Conservation (phyloP, 2,797 vertebrate genomes). For the Aulostomus chinensis region DNA sequence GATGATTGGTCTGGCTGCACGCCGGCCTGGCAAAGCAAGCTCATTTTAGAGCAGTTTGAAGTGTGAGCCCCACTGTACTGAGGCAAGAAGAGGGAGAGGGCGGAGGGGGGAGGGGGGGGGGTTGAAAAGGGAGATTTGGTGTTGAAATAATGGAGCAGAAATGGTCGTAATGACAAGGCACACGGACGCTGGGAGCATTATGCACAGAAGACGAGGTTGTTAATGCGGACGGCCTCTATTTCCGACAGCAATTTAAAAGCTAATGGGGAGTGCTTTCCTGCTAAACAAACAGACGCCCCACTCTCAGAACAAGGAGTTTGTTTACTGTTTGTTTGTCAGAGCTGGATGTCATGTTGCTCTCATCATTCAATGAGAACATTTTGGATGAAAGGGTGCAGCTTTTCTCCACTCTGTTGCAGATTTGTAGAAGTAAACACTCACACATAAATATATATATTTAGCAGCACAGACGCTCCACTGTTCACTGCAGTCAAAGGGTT, state of each 20-base stretch:
- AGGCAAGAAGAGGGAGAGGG: conserved; percentile 14
- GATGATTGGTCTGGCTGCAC: conserved; percentile 77
- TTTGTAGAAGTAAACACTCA: no score
- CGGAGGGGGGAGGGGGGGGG: neutral
- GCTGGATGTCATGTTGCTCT: conserved; percentile 9
- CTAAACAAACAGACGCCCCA: conserved; percentile 64
- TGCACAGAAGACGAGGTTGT: conserved; percentile 54
- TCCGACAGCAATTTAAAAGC: conserved; percentile 66
- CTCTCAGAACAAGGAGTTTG: conserved; percentile 57
- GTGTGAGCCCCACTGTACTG: conserved; percentile 52
- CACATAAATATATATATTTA: no score
- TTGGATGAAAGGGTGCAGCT: neutral
- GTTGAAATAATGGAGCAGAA: conserved; percentile 70
- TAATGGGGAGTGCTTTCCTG: conserved; percentile 62
- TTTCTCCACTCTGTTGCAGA: no score
- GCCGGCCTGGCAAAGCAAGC: conserved; percentile 71
- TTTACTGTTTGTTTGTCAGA: conserved; percentile 56
- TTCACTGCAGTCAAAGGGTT: conserved; percentile 4
- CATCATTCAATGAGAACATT: neutral
- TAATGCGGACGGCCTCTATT: conserved; percentile 63
- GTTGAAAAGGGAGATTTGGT: conserved; percentile 46
- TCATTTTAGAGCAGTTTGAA: conserved; percentile 70
- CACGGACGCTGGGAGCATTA: conserved; percentile 47
- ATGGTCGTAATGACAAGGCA: conserved; percentile 67
- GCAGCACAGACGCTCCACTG: no score